These are phyloP conservation scores for Heliothis virescens DNA, from an alignment of 1,140 invertebrate species.

Conservation along the genomic window DNA sequence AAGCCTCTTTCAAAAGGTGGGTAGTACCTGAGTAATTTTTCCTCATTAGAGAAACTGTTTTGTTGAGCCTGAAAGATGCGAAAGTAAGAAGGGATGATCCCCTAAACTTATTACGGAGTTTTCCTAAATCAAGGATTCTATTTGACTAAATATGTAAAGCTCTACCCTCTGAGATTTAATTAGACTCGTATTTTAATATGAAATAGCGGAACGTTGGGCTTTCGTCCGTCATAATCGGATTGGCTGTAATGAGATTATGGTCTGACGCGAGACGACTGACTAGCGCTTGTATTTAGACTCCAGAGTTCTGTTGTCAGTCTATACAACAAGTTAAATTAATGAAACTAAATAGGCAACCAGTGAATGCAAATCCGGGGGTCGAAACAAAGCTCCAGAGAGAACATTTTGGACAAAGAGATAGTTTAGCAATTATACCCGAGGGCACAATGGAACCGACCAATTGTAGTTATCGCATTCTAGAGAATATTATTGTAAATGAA, in stretches of 20 bases:
- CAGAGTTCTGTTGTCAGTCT: background rate
- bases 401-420: background rate
- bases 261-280: conserved; percentile 49
- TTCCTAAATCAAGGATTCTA: conserved; percentile 13
- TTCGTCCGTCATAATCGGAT: conserved; percentile 67
- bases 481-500: conserved; percentile 1
- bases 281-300: conserved; percentile 2
- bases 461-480: background rate
- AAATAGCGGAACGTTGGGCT: conserved; percentile 38
- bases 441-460: background rate
- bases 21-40: background rate
- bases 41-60: background rate
- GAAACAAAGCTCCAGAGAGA: conserved; percentile 11
- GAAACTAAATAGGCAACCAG: conserved; percentile 9
- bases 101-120: background rate
- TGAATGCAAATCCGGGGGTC: background rate
- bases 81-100: conserved; percentile 23
- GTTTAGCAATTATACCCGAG: conserved; percentile 4
- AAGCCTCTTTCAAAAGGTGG: background rate
- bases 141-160: conserved; percentile 33
- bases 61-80: background rate
- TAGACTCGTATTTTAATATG: conserved; percentile 53
- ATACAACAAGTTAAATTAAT: background rate
- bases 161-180: conserved; percentile 49
- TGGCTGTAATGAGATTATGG: conserved; percentile 69